These are phyloP conservation scores for Sesamia nonagrioides DNA, from an alignment of 1,140 invertebrate genomes.

Conservation along the genomic window DNA sequence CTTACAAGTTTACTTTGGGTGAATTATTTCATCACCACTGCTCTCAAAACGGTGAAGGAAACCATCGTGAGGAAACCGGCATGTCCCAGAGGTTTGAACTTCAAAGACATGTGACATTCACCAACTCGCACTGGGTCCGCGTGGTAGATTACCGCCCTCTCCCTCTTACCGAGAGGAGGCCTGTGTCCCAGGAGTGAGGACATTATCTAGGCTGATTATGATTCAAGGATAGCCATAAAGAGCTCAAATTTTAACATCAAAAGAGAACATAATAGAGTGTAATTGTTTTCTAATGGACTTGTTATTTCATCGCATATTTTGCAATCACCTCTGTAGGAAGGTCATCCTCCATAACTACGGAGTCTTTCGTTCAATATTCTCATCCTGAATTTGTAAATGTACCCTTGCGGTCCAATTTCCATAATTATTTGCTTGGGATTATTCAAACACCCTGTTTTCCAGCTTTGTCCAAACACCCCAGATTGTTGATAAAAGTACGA, in stretches of 20 bases:
- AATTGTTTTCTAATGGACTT: neutral
- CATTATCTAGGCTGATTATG: too few relatives aligned
- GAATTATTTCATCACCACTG: too few relatives aligned
- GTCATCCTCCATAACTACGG: neutral
- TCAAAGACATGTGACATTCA: too few relatives aligned
- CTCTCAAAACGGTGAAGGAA: too few relatives aligned
- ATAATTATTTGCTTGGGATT: conserved; percentile 37
- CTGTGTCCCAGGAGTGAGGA: too few relatives aligned
- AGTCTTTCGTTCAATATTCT: neutral
- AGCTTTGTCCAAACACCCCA: conserved; percentile 9
- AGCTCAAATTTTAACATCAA: neutral
- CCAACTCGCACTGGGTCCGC: too few relatives aligned
- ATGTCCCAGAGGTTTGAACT: too few relatives aligned
- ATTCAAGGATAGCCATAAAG: neutral
- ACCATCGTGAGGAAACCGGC: too few relatives aligned
- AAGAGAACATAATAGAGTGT: neutral
- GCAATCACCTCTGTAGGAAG: neutral
- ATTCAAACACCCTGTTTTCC: conserved; percentile 18
- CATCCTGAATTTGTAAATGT: neutral
- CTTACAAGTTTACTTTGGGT: too few relatives aligned
- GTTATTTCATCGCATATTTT: neutral
- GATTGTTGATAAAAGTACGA: neutral
- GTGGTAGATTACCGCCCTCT: too few relatives aligned
- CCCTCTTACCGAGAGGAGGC: too few relatives aligned
- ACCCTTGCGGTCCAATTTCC: conserved; percentile 17